Evolutionary conservation across 2,113 vertebrate genomes (phyloP).

Genomic region (Oncorhynchus tshawytscha): DNA sequence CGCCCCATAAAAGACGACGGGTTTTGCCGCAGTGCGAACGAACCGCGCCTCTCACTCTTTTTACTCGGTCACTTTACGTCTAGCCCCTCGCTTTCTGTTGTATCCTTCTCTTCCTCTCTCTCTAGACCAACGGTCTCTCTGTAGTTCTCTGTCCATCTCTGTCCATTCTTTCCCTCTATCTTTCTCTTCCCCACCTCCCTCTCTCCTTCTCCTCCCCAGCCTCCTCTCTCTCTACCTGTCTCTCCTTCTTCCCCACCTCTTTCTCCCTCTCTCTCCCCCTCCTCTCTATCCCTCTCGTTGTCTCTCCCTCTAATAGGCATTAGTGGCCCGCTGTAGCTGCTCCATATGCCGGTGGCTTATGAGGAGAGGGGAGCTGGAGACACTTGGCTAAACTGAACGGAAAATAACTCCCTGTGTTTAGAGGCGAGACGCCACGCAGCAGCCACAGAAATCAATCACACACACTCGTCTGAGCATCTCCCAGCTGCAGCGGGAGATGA

Average conservation of each 20-base stretch:
- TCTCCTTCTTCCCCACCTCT: too few species aligned
- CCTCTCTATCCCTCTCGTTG: not conserved
- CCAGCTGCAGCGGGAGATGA: conserved; percentile 62
- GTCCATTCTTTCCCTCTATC: conserved; percentile 12
- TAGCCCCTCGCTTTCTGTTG: too few species aligned
- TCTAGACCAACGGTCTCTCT: not conserved
- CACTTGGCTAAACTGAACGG: conserved; percentile 77
- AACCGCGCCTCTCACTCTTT: conserved; percentile 26
- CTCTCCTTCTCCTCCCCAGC: not conserved
- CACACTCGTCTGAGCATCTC: conserved; percentile 48
- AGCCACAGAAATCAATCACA: conserved; percentile 68
- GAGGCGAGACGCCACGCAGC: conserved; percentile 41
- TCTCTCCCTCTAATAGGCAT: conserved; percentile 59
- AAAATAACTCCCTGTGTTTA: conserved; percentile 72
- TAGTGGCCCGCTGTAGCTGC: conserved; percentile 77
- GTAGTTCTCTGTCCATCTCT: not conserved
- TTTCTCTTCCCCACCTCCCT: not conserved
- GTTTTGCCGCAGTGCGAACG: conserved; percentile 59
- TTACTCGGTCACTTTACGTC: not conserved
- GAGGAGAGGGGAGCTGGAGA: conserved; percentile 62
- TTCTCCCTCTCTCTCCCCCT: too few species aligned
- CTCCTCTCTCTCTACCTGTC: too few species aligned
- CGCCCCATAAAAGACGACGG: conserved; percentile 42
- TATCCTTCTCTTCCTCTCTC: not conserved
- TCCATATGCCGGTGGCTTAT: conserved; percentile 78